phyloP scores from a whole-genome alignment of 2,888 invertebrate genomes.

The Drosophila formosana region DNA sequence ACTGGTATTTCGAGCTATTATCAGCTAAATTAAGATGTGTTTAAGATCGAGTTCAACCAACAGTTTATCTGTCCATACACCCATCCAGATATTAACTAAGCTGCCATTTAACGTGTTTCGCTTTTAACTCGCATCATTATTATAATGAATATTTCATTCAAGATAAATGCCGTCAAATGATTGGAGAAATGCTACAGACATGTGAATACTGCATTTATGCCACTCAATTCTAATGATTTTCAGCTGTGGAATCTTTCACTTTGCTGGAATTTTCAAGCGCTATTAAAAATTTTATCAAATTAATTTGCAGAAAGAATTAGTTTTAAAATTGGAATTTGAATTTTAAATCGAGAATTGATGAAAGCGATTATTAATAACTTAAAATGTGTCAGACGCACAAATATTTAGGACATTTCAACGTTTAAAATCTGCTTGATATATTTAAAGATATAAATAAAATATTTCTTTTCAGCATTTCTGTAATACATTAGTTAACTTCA shows the following conservation, averaged over 20 bases:
- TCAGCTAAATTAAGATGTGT: slow-evolving; percentile 53
- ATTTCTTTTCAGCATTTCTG: too few species aligned
- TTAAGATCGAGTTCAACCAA: slow-evolving; percentile 22
- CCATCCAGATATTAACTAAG: slow-evolving; percentile 1
- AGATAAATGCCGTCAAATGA: background rate
- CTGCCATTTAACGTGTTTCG: slow-evolving; percentile 4
- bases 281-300: background rate
- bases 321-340: background rate
- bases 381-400: background rate
- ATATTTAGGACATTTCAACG: too few species aligned
- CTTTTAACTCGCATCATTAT: slow-evolving; percentile 1
- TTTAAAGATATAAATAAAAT: too few species aligned
- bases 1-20: slow-evolving; percentile 38
- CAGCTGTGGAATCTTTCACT: background rate
- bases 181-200: background rate
- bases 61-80: slow-evolving; percentile 6
- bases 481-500: too few species aligned
- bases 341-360: background rate
- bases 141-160: slow-evolving; percentile 8
- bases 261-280: background rate
- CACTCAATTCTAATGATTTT: background rate
- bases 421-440: too few species aligned
- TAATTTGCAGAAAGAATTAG: background rate
- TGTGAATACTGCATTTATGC: background rate
- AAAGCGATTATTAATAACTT: too few species aligned